Evolutionary conservation across 2,888 invertebrate species (phyloP).

Genomic region (Augiades crinisus): DNA sequence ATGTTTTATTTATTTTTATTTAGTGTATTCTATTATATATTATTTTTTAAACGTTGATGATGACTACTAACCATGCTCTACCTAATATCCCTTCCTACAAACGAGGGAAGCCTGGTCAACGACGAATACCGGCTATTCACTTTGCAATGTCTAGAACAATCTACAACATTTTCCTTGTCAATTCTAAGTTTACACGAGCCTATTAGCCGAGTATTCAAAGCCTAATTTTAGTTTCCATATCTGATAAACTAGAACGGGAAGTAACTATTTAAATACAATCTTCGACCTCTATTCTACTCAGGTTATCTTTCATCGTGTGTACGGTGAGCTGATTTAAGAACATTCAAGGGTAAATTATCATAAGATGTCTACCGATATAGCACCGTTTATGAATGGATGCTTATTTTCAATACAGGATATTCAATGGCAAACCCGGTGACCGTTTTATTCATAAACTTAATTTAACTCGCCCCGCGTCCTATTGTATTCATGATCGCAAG

Average conservation of each 20-base stretch:
- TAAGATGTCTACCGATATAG: conserved; percentile 3
- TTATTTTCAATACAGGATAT: neutral
- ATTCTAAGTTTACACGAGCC: too few species aligned
- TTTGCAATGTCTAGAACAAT: too few species aligned
- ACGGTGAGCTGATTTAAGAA: neutral
- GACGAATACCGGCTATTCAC: too few species aligned
- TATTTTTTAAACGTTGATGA: too few species aligned
- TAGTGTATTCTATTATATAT: too few species aligned
- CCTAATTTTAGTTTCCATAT: too few species aligned
- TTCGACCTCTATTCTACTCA: neutral
- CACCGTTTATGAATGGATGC: neutral
- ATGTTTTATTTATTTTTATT: too few species aligned
- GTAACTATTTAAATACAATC: neutral
- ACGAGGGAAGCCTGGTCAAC: too few species aligned
- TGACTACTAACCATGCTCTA: too few species aligned
- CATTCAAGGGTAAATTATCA: conserved; percentile 11
- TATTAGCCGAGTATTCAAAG: too few species aligned
- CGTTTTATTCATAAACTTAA: conserved; percentile 3
- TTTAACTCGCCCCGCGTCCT: conserved; percentile 3
- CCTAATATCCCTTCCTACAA: too few species aligned
- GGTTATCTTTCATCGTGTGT: neutral
- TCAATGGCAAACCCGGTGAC: neutral
- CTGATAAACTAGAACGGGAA: neutral
- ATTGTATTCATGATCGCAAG: neutral
- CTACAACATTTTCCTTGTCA: too few species aligned